Conservation (phyloP, 2,797 vertebrate genomes). For the Bradypus variegatus region DNA sequence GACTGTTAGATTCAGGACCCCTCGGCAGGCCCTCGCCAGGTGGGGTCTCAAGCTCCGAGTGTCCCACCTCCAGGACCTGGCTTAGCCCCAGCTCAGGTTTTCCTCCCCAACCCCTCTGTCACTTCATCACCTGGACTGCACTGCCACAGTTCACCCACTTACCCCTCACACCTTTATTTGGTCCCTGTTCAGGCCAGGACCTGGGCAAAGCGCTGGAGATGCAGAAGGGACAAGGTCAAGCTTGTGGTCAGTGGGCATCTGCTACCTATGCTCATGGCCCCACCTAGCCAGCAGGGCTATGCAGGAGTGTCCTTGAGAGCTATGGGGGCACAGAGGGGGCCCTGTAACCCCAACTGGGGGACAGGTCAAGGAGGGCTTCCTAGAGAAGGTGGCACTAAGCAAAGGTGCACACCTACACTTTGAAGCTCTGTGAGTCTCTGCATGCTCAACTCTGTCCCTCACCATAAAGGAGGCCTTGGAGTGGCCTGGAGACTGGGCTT, state of each 20-base stretch:
- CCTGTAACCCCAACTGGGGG: background rate
- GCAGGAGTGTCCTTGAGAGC: background rate
- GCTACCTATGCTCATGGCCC: accelerated
- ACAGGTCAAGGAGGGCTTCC: too few species aligned
- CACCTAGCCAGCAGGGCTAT: background rate
- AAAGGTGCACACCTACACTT: background rate
- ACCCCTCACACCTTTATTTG: background rate
- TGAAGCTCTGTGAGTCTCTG: background rate
- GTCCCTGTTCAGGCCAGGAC: background rate
- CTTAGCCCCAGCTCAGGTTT: background rate
- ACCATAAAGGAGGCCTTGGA: background rate
- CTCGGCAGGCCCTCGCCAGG: background rate
- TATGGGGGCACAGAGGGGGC: background rate
- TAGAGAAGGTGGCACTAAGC: too few species aligned
- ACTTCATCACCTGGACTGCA: background rate
- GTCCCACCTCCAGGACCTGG: background rate
- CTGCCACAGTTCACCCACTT: background rate
- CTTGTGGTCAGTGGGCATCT: background rate
- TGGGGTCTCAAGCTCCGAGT: background rate
- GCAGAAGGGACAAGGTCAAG: background rate
- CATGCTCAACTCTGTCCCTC: background rate
- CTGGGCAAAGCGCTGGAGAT: background rate
- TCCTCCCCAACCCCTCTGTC: background rate
- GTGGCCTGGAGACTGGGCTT: background rate
- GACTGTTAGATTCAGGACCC: background rate